A percentile compares a stretch with the other conserved stretches of the same genome.
phyloP scores from a whole-genome alignment of 2,888 invertebrate species.

The Physocephala rufipes region DNA sequence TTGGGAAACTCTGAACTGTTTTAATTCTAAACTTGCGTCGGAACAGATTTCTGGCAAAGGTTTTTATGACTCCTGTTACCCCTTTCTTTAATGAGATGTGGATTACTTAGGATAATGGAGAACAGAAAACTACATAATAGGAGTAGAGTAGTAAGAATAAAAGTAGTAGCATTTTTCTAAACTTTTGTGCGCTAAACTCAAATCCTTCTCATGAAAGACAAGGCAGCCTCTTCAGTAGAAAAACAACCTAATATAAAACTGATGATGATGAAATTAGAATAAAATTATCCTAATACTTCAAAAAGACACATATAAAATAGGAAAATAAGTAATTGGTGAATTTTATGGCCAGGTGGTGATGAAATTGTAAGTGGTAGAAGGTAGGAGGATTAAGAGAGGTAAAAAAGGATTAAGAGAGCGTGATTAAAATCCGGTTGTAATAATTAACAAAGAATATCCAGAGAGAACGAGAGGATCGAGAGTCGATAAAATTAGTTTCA shows the following conservation, averaged over 20 bases:
- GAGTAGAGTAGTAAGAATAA: too few relatives aligned
- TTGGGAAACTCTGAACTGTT: too few relatives aligned
- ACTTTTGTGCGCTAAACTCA: conserved; percentile 42
- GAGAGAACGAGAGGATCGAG: neutral
- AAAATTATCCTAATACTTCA: neutral
- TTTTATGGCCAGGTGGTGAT: neutral
- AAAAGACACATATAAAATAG: too few relatives aligned
- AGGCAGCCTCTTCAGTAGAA: conserved; percentile 5
- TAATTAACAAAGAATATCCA: neutral
- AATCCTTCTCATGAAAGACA: conserved; percentile 38
- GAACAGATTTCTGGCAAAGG: too few relatives aligned
- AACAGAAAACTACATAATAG: too few relatives aligned
- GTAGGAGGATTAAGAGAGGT: neutral
- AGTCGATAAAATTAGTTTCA: too few relatives aligned
- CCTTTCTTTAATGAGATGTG: too few relatives aligned
- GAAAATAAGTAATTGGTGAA: neutral
- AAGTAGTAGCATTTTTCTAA: too few relatives aligned
- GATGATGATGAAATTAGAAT: neutral
- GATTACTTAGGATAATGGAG: too few relatives aligned
- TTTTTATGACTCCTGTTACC: too few relatives aligned
- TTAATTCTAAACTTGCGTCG: too few relatives aligned
- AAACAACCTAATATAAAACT: neutral
- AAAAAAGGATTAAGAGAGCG: neutral
- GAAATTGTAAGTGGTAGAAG: too few relatives aligned
- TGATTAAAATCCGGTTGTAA: neutral